phyloP scores from a whole-genome alignment of 2,113 vertebrate genomes.

The Labeo rohita region DNA sequence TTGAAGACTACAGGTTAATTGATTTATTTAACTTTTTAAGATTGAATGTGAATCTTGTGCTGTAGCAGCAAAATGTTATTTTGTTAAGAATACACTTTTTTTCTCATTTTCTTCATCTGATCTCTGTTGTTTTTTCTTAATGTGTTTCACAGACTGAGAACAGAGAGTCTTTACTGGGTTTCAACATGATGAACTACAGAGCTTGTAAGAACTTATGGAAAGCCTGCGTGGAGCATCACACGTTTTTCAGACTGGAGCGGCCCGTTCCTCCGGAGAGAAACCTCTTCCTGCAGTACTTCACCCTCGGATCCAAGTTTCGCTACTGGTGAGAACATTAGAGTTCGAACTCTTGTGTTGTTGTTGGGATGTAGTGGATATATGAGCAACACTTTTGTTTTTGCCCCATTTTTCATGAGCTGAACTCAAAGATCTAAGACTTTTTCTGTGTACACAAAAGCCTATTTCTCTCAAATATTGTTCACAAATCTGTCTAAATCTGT shows the following conservation, averaged over 20 bases:
- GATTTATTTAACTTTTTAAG: not conserved
- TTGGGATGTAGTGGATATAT: not conserved
- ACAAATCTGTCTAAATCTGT: too few relatives aligned
- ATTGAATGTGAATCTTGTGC: not conserved
- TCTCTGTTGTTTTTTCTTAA: not conserved
- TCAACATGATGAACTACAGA: constrained; percentile 98
- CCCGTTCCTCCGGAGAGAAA: constrained; percentile 95
- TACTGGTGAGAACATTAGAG: constrained; percentile 86
- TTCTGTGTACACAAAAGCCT: too few relatives aligned
- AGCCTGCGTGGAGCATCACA: constrained; percentile 97
- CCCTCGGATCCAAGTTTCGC: constrained; percentile 96
- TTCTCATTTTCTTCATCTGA: not conserved
- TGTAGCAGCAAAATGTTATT: not conserved
- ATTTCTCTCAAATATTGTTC: too few relatives aligned
- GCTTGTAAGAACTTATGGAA: constrained; percentile 99
- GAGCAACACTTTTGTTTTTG: too few relatives aligned
- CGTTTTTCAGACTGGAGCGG: constrained; percentile 95
- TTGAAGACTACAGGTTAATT: not conserved
- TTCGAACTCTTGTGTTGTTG: not conserved
- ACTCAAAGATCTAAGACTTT: too few relatives aligned
- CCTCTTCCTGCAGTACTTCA: constrained; percentile 98
- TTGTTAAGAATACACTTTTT: too few relatives aligned
- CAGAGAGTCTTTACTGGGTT: constrained; percentile 91
- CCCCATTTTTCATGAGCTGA: too few relatives aligned
- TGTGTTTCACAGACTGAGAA: constrained; percentile 83